These are phyloP conservation scores for Leptothorax acervorum DNA, from an alignment of 2,888 invertebrate genomes.

Conservation along the genomic window DNA sequence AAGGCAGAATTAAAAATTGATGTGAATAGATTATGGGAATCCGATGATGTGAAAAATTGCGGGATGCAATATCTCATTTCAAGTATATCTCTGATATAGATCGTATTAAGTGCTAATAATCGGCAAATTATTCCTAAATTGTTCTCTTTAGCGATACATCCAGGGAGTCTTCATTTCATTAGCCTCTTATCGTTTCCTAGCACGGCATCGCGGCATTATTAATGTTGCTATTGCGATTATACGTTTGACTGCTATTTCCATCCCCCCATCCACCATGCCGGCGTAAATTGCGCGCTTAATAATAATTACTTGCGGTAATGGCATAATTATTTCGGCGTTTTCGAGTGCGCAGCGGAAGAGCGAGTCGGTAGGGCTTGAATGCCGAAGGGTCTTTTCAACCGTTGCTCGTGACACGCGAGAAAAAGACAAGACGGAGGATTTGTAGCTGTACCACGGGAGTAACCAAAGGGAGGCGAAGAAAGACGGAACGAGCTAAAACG, in stretches of 20 bases:
- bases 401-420: conserved; percentile 30
- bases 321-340: conserved; percentile 55
- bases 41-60: not conserved
- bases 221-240: conserved; percentile 50
- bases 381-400: conserved; percentile 44
- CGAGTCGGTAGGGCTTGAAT: conserved; percentile 27
- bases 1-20: not conserved
- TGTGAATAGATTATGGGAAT: not conserved
- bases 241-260: conserved; percentile 49
- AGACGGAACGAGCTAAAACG: conserved; percentile 1
- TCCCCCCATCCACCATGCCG: not conserved
- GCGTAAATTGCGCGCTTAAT: conserved; percentile 48
- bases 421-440: conserved; percentile 32
- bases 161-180: conserved; percentile 42
- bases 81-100: no score
- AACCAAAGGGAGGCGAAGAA: conserved; percentile 20
- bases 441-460: conserved; percentile 5
- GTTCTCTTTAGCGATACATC: not conserved
- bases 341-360: conserved; percentile 28
- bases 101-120: conserved; percentile 18
- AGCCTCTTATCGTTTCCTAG: conserved; percentile 48
- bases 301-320: conserved; percentile 50
- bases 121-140: conserved; percentile 6
- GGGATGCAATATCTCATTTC: not conserved
- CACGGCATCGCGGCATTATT: conserved; percentile 31